Conservation (phyloP, 2,888 invertebrate genomes). For the Luffia ferchaultella region DNA sequence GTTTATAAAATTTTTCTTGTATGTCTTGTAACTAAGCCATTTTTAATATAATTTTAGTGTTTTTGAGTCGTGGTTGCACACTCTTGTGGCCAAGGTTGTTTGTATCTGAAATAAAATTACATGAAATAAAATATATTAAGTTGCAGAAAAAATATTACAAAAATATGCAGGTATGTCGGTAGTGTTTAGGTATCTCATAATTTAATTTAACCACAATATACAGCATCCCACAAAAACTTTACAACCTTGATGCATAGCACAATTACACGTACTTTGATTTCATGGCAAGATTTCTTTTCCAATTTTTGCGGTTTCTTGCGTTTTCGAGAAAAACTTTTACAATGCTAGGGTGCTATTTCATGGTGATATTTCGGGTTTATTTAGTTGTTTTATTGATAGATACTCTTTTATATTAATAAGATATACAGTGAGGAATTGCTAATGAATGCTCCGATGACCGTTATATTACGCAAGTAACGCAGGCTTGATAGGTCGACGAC, state of each 20-base stretch:
- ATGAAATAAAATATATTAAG: too few relatives aligned
- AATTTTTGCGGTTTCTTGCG: background rate
- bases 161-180: too few relatives aligned
- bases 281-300: too few relatives aligned
- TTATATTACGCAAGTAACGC: background rate
- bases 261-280: too few relatives aligned
- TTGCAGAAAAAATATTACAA: too few relatives aligned
- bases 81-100: background rate
- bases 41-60: constrained; percentile 1
- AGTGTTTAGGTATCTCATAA: too few relatives aligned
- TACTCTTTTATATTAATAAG: background rate
- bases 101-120: too few relatives aligned
- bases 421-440: background rate
- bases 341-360: background rate
- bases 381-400: background rate
- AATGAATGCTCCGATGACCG: too few relatives aligned
- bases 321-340: background rate
- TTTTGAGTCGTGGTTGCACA: constrained; percentile 1
- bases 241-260: too few relatives aligned
- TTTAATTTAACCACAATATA: too few relatives aligned
- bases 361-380: background rate
- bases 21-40: background rate
- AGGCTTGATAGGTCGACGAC: background rate
- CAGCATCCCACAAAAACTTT: too few relatives aligned
- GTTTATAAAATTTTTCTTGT: background rate